Percentiles rank a stretch among this genome's conserved stretches.
Evolutionary conservation across 2,888 invertebrate species (phyloP).

Genomic region (Heliconius aoede): DNA sequence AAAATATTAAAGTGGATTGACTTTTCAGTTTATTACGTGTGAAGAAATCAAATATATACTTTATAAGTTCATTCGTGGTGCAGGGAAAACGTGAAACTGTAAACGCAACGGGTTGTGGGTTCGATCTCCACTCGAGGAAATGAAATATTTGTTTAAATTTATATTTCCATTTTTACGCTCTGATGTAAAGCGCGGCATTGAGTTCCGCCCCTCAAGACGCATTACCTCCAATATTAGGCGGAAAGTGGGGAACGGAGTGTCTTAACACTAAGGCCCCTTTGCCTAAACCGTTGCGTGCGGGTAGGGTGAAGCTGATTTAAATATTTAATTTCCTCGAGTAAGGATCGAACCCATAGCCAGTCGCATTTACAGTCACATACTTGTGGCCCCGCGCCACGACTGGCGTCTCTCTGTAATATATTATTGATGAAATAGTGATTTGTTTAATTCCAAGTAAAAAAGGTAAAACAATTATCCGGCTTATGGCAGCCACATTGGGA

Average conservation of each 20-base stretch:
- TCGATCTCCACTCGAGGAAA: no score
- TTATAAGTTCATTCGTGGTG: neutral
- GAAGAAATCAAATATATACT: neutral
- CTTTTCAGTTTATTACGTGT: neutral
- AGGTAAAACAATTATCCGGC: constrained; percentile 48
- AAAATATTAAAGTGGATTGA: constrained; percentile 12
- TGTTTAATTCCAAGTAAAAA: neutral
- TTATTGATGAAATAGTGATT: neutral
- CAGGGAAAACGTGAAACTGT: neutral
- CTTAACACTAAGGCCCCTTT: neutral
- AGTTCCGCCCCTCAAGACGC: neutral
- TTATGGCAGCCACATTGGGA: constrained; percentile 45
- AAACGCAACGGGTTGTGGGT: neutral
- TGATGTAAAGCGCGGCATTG: neutral
- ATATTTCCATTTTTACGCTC: no score
- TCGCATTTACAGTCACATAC: no score
- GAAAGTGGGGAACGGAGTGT: neutral
- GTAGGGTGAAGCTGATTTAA: no score
- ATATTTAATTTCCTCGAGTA: no score
- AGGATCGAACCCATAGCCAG: no score
- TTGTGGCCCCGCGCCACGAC: no score
- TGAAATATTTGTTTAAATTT: no score
- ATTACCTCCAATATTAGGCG: neutral
- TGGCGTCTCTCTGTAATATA: neutral
- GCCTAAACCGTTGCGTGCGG: no score